A percentile compares a stretch with the other conserved stretches of the same genome.
These are phyloP conservation scores for Lophochroa leadbeateri DNA, from an alignment of 2,113 vertebrate genomes.

Conservation along the genomic window DNA sequence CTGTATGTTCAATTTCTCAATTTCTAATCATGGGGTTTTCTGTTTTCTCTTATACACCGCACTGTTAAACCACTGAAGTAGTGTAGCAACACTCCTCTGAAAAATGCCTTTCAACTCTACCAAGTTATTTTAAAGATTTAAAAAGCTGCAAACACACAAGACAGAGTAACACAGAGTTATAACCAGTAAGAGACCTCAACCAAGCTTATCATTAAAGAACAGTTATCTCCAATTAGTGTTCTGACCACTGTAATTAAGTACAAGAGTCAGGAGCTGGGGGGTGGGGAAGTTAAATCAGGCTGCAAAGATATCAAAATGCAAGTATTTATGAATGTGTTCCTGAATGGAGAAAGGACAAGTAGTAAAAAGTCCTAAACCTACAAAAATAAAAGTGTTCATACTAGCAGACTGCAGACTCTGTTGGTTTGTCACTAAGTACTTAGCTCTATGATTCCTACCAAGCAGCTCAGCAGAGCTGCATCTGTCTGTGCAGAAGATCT, in stretches of 20 bases:
- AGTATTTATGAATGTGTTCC: background rate
- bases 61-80: background rate
- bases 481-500: slow-evolving; percentile 64
- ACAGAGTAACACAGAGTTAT: background rate
- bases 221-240: background rate
- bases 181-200: background rate
- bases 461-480: slow-evolving; percentile 56
- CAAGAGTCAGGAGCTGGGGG: background rate
- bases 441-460: slow-evolving; percentile 44
- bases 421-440: slow-evolving; percentile 43
- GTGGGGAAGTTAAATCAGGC: background rate
- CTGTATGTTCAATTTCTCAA: background rate
- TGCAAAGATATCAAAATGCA: background rate
- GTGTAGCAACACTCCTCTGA: background rate
- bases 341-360: background rate
- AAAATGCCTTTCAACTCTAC: background rate
- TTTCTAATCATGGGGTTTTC: background rate
- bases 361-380: background rate
- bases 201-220: background rate
- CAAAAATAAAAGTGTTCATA: background rate
- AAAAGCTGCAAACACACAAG: background rate
- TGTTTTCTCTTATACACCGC: background rate
- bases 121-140: background rate
- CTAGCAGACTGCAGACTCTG: background rate
- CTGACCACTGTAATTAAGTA: background rate